Conservation (phyloP, 2,113 vertebrate genomes). For the Phainopepla nitens region DNA sequence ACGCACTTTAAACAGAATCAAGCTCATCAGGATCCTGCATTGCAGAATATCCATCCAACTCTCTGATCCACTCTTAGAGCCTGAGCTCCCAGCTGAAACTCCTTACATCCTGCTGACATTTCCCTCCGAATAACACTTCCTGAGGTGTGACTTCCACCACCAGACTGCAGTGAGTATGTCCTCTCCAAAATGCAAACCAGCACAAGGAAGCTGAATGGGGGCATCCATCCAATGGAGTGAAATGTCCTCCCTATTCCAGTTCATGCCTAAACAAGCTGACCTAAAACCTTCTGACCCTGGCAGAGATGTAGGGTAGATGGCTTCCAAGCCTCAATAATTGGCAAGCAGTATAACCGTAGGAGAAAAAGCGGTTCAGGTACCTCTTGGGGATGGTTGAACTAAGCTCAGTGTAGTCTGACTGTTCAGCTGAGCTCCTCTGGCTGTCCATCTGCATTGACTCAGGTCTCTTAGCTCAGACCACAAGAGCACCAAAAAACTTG, state of each 20-base stretch:
- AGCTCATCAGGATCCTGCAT: neutral
- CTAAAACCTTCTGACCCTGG: neutral
- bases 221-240: neutral
- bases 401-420: neutral
- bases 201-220: neutral
- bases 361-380: neutral
- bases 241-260: neutral
- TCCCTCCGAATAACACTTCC: neutral
- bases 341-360: neutral
- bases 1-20: neutral
- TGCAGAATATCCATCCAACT: neutral
- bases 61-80: neutral
- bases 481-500: neutral
- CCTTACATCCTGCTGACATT: neutral
- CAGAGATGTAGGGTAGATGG: neutral
- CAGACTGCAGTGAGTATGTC: neutral
- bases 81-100: neutral
- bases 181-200: neutral
- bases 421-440: neutral
- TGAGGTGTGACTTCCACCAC: neutral
- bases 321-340: neutral
- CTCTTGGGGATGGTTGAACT: neutral
- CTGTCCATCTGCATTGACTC: neutral
- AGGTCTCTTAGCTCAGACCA: neutral
- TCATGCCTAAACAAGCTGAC: conserved; percentile 1